Base-by-base conservation (phyloP, 2,113 vertebrate species). In the Bettongia penicillata region DNA sequence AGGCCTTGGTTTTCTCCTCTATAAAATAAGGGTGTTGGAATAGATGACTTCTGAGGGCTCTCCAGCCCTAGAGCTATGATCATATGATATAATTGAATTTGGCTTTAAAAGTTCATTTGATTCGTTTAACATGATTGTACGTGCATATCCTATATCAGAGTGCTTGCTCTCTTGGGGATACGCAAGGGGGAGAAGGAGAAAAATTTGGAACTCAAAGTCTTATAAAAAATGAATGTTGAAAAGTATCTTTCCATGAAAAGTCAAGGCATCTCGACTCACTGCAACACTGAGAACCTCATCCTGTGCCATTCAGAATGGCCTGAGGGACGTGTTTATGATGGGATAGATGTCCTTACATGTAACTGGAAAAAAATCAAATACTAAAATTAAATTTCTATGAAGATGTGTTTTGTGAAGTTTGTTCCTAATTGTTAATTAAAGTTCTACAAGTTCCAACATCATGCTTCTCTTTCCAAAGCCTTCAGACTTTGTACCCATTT, bases 201-300 rank as follows among this genome's bases (percentile, higher is more conserved):
- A 57, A 57, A 57, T 53, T 57, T 57, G 55, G 55, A 57, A 57
- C 24, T 57, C 55, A 57, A 57, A 57, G 1, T 57, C 55, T 28
- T 26, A 55, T 53, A 25, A 28, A 57, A 57, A 57, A 57, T 57
- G 55, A 57, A 57, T 57, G 25, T 26, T 55, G 53, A 55, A 55
- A 55, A 26, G 6, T 55, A 55, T 55, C 23, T 53, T 53, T 53
- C 2, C 48, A 92, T 90, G 95, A 84, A 43, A 16, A 49, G 91
- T 43, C 77, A 91, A 52, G 94, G 91, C 91, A 91, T 93, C 37
- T 94, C 95, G 91, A 61, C 16, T 94, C 84, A 90, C 8, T 23
- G 50, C 23, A 19, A 57, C 95, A 51, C 4, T 68, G 22, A 68
- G 3, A 68, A 68, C 12, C 31, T 68, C 61, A 47, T 92, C 91